Base-by-base conservation (phyloP, 2,113 vertebrate species). In the Sinosuthora webbiana region DNA sequence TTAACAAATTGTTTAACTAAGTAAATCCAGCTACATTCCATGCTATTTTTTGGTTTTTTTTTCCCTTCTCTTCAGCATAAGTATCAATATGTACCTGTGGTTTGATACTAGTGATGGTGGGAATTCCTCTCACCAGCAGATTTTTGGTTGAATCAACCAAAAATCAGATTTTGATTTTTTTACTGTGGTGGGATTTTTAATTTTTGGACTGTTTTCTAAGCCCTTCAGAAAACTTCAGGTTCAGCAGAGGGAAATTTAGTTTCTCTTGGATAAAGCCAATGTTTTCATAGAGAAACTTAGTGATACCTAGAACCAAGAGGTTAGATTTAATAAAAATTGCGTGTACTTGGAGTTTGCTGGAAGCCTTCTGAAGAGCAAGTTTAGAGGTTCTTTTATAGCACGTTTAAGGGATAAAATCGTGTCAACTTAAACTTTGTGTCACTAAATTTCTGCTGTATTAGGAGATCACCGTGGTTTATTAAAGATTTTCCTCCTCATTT, bases 161-260 rank as follows among this genome's bases (percentile, higher is more conserved):
- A 71, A 91, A 89, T 71, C 24, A n/a, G 25, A 20, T 82, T 82
- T n/a, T n/a, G n/a, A n/a, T n/a, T n/a, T n/a, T 75, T 68, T 91
- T 68, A 13, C 49, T 81, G 27, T 9, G 42, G 15, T 82, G 16
- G 10, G 30, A 35, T 83, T 80, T 45, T 52, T 12, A 63, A 19
- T 45, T 92, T 91, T 92, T 52, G 1, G 0, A 7, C 39, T 35
- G 30, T 89, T 95, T 80, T 31, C 24, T 83, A 65, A 80, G 56
- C 30, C 33, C 5, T 65, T 73, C 45, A 56, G 56, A 37, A 94
- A 69, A 23, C 39, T 78, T 63, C 15, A 30, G 23, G 21, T 62
- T 47, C 41, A 65, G 41, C 37, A 76, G 67, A 86, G 11, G 27
- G 73, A 70, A 44, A 75, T 70, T 11, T 39, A 33, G 57, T 42